Conservation (phyloP, 2,113 vertebrate genomes). For the Pyxicephalus adspersus region DNA sequence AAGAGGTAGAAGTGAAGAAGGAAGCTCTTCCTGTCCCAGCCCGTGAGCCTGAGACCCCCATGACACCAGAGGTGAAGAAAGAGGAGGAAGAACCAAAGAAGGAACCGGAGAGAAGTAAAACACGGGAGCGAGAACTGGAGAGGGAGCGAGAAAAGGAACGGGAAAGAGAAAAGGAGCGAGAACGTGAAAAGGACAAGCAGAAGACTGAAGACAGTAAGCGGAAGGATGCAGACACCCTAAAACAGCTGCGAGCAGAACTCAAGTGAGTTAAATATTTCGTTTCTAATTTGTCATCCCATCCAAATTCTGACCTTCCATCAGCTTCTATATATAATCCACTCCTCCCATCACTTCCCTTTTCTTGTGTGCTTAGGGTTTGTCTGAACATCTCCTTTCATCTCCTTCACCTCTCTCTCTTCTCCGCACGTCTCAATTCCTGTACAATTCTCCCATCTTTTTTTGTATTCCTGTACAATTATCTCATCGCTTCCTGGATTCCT, state of each 20-base stretch:
- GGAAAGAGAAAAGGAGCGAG: conserved; percentile 63
- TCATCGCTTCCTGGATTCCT: too few species aligned
- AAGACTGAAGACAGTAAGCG: conserved; percentile 86
- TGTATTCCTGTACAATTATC: too few species aligned
- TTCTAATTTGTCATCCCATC: too few species aligned
- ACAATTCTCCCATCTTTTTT: too few species aligned
- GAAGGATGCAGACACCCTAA: conserved; percentile 87
- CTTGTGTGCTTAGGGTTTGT: too few species aligned
- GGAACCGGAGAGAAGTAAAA: conserved; percentile 74
- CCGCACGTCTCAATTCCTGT: too few species aligned
- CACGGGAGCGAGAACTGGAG: conserved; percentile 64
- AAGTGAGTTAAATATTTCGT: conserved; percentile 70
- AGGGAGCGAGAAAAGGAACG: conserved; percentile 64
- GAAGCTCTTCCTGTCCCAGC: conserved; percentile 51
- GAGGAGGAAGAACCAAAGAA: conserved; percentile 78
- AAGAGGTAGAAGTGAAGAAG: conserved; percentile 61
- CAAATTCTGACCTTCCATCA: too few species aligned
- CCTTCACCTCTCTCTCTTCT: too few species aligned
- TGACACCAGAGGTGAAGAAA: conserved; percentile 57
- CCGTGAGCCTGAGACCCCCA: conserved; percentile 16
- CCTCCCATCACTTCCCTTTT: too few species aligned
- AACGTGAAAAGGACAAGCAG: conserved; percentile 76
- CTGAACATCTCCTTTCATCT: too few species aligned
- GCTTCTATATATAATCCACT: too few species aligned
- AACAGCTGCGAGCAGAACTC: conserved; percentile 84